phyloP scores from a whole-genome alignment of 1,140 invertebrate species.

The Scaptodrosophila lebanonensis region DNA sequence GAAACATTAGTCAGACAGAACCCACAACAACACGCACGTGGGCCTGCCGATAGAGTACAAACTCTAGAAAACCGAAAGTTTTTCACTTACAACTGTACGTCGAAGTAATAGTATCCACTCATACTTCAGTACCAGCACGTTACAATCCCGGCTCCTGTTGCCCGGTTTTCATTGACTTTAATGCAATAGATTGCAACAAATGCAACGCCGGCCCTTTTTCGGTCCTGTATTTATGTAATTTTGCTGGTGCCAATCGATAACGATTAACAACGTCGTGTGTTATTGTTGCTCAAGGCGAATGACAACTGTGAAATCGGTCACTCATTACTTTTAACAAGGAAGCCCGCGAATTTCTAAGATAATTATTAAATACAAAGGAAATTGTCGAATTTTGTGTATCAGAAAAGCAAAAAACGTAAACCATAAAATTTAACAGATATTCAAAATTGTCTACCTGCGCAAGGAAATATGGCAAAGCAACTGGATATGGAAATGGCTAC shows the following conservation, averaged over 20 bases:
- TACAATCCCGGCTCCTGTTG: neutral
- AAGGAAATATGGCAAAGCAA: conserved; percentile 8
- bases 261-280: neutral
- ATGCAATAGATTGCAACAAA: neutral
- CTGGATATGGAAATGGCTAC: conserved; percentile 4
- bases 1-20: conserved; percentile 8
- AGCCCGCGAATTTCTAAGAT: conserved; percentile 28
- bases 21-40: conserved; percentile 35
- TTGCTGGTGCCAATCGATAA: conserved; percentile 14
- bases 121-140: conserved; percentile 40
- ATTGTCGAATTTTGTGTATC: conserved; percentile 12
- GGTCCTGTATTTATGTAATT: conserved; percentile 53
- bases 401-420: conserved; percentile 6
- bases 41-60: neutral
- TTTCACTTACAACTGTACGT: conserved; percentile 77
- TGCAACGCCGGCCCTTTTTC: conserved; percentile 37
- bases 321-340: conserved; percentile 27
- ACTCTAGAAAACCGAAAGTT: neutral
- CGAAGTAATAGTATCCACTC: conserved; percentile 70
- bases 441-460: conserved; percentile 32
- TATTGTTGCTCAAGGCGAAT: conserved; percentile 3
- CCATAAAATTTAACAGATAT: neutral
- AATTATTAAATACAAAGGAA: conserved; percentile 5
- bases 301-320: conserved; percentile 7
- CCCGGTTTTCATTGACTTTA: neutral